A percentile compares a stretch with the other conserved stretches of the same genome.
These are phyloP conservation scores for Apteryx mantelli DNA, from an alignment of 2,113 vertebrate genomes.

Conservation along the genomic window DNA sequence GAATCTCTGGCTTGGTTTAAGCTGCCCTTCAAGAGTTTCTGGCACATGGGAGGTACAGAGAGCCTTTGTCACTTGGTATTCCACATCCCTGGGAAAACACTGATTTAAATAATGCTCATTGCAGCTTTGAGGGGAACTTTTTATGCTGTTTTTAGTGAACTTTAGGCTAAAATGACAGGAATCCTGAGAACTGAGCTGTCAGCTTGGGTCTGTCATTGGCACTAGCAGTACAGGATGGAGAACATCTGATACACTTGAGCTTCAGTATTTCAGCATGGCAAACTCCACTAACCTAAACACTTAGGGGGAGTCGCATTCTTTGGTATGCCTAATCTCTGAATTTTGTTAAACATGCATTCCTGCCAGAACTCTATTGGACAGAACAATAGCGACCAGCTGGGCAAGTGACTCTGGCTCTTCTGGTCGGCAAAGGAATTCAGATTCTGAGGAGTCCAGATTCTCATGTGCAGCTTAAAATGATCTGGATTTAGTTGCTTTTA, in stretches of 20 bases:
- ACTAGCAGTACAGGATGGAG: conserved; percentile 24
- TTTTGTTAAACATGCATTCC: conserved; percentile 70
- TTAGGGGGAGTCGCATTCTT: conserved; percentile 49
- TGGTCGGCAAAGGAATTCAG: conserved; percentile 48
- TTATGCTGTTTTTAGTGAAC: background rate
- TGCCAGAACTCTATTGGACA: conserved; percentile 60
- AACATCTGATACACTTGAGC: conserved; percentile 45
- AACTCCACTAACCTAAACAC: conserved; percentile 60
- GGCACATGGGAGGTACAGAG: background rate
- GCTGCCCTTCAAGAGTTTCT: background rate
- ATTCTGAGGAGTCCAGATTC: conserved; percentile 50
- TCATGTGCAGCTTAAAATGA: conserved; percentile 58
- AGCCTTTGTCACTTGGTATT: background rate
- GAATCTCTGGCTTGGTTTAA: background rate
- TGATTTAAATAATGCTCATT: background rate
- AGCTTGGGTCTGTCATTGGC: conserved; percentile 64
- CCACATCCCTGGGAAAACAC: background rate
- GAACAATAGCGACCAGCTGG: conserved; percentile 67
- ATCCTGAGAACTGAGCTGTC: conserved; percentile 21
- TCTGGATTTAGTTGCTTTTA: conserved; percentile 65
- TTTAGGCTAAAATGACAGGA: background rate
- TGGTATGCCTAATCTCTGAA: conserved; percentile 69
- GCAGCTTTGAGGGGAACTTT: conserved; percentile 3
- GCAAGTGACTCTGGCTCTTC: conserved; percentile 66
- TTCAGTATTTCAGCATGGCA: conserved; percentile 58